Evolutionary conservation across 1,140 invertebrate genomes (phyloP).

Genomic region (Harpegnathos saltator): DNA sequence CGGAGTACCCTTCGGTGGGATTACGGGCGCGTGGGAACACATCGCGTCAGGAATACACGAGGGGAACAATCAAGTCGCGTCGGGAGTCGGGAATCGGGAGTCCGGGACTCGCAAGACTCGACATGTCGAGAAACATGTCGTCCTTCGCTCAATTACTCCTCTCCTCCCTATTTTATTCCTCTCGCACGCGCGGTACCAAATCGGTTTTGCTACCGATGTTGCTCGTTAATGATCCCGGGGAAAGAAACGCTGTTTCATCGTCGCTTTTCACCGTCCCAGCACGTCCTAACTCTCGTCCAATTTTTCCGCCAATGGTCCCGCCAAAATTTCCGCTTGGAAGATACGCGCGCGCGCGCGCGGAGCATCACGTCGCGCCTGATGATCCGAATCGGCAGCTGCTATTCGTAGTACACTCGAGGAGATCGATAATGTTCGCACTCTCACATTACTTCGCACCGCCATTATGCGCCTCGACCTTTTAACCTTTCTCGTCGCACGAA

Average conservation of each 20-base stretch:
- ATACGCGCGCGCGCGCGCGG: constrained; percentile 2
- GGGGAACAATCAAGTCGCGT: constrained; percentile 34
- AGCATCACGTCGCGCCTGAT: constrained; percentile 18
- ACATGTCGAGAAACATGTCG: too few relatives aligned
- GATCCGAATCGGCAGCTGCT: constrained; percentile 28
- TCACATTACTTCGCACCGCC: constrained; percentile 4
- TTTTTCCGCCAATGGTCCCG: constrained; percentile 31
- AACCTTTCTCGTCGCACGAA: constrained; percentile 8
- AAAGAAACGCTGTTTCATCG: not conserved
- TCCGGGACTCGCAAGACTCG: too few relatives aligned
- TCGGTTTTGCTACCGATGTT: constrained; percentile 43
- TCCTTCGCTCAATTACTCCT: constrained; percentile 1
- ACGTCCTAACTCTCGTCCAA: constrained; percentile 44
- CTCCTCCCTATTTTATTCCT: not conserved
- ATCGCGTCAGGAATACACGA: too few relatives aligned
- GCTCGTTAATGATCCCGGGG: not conserved
- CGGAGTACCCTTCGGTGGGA: constrained; percentile 37
- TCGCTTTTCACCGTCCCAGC: constrained; percentile 5
- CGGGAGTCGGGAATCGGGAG: not conserved
- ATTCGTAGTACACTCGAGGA: not conserved
- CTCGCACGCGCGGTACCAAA: not conserved
- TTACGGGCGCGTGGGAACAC: constrained; percentile 20
- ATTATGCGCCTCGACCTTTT: not conserved
- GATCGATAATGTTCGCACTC: constrained; percentile 40
- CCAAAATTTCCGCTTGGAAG: constrained; percentile 23